phyloP scores from a whole-genome alignment of 2,797 vertebrate species.

The Mallotus villosus region DNA sequence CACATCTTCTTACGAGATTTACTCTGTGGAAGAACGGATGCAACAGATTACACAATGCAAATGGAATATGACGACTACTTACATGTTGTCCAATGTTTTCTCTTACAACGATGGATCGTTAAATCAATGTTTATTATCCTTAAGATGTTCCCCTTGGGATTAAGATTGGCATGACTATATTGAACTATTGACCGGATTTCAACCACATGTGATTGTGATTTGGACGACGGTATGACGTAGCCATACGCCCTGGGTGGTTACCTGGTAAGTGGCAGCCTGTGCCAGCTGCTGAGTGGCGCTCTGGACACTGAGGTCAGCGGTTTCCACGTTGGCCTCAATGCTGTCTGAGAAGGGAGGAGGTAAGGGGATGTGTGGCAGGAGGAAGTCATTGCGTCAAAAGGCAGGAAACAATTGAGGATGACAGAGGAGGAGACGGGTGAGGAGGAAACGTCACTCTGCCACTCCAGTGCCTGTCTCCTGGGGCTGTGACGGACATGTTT shows the following conservation, averaged over 20 bases:
- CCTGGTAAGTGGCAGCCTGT: conserved; percentile 89
- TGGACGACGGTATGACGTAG: no score
- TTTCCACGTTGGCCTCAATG: conserved; percentile 95
- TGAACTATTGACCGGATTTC: no score
- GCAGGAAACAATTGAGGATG: no score
- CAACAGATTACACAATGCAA: not conserved
- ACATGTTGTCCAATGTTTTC: no score
- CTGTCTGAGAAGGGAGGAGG: conserved; percentile 71
- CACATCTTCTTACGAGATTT: conserved; percentile 92
- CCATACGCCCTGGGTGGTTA: conserved; percentile 56
- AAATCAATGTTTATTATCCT: no score
- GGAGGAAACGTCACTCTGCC: no score
- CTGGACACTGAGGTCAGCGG: conserved; percentile 83
- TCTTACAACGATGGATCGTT: no score
- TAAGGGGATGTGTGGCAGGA: no score
- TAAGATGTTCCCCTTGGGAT: no score
- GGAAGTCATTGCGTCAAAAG: not conserved
- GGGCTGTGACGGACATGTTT: not conserved
- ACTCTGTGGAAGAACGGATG: conserved; percentile 69
- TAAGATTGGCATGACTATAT: no score
- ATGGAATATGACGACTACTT: not conserved
- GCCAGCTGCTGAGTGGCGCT: conserved; percentile 87
- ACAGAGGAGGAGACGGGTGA: no score
- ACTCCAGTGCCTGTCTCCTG: not conserved
- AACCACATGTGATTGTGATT: no score